Base-by-base conservation (phyloP, 2,888 invertebrate genomes). In the Cryptophagus acutangulus region DNA sequence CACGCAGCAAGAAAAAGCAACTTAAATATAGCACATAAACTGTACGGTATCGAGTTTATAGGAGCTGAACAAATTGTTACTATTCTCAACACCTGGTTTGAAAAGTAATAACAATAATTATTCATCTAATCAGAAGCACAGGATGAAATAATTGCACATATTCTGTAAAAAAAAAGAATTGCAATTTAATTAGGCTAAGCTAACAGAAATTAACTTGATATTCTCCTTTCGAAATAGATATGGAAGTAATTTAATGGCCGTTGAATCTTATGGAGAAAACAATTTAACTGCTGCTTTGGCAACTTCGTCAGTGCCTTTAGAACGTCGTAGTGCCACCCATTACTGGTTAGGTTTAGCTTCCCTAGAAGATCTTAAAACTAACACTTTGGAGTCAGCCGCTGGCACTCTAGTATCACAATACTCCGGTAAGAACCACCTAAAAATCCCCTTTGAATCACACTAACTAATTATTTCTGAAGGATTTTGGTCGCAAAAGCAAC, bases 311-410 rank as follows among this genome's bases (percentile, higher is more conserved):
- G 73, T 74, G 53, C 78, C 79, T 56, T 76, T 80, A 46, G 81
- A 81, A 59, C 78, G 85, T 56, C 71, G 77, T 56, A 79, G 77
- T 45, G 73, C 74, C 30, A 79, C 79, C 54, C 84, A 85, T 64
- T 93, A 91, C 71, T 93, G 93, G 93, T 73, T 92, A 45, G 93
- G 93, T 40, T 76, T 92, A 55, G 87, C 90, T 33, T 87, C 92
- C 20, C 78, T 93, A 45, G 93, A 93, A 70, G 91, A 92, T 70
- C 78, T 94, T 39, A 78, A 90, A 65, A 94, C 93, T 33, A 93
- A 93, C 69, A 93, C 92, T n/a, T 74, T 94, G 46, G 92, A 93
- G 73, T 92, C 93, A 2, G 91, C 93, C 16, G 87, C 89, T 37
- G 92, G 92, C 38, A 81, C 86, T 47, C 75, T 92, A 56, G 87